These are phyloP conservation scores for Danio rerio DNA, from an alignment of 2,113 vertebrate species.

Conservation along the genomic window DNA sequence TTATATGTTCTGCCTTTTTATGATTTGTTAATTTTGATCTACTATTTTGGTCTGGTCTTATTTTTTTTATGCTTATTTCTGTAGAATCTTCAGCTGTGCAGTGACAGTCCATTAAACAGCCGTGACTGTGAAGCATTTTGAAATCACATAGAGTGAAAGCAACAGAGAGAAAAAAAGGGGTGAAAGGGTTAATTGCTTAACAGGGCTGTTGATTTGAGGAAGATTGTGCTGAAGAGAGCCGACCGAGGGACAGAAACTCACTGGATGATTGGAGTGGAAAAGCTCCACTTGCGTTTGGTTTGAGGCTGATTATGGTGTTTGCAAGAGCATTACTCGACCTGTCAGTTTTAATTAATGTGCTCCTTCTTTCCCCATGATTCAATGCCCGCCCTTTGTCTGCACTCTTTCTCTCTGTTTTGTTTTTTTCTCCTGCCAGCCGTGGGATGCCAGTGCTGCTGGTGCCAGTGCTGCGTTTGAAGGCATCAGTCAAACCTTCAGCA, in stretches of 20 bases:
- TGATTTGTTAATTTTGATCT: neutral
- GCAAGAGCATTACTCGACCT: conserved; percentile 2
- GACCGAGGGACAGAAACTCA: neutral
- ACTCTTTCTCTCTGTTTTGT: neutral
- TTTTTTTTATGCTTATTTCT: neutral
- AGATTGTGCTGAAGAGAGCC: neutral
- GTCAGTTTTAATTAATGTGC: conserved; percentile 41
- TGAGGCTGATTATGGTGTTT: neutral
- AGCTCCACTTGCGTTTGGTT: neutral
- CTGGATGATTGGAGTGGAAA: neutral
- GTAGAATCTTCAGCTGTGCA: neutral
- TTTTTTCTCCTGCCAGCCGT: neutral
- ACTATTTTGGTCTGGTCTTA: neutral
- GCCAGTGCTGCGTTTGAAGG: neutral
- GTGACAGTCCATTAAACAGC: neutral
- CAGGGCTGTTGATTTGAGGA: neutral
- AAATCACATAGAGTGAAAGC: neutral
- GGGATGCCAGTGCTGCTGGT: neutral
- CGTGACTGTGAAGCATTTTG: neutral
- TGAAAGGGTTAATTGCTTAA: conserved; percentile 5
- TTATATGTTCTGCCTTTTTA: neutral
- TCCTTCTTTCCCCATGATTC: neutral
- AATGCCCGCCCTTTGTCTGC: neutral
- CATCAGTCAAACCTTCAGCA: neutral
- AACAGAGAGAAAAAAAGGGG: neutral